Evolutionary conservation across 2,888 invertebrate species (phyloP), one percentile per base, ranked within the genome.

Genomic region (Lumbricus terrestris): DNA sequence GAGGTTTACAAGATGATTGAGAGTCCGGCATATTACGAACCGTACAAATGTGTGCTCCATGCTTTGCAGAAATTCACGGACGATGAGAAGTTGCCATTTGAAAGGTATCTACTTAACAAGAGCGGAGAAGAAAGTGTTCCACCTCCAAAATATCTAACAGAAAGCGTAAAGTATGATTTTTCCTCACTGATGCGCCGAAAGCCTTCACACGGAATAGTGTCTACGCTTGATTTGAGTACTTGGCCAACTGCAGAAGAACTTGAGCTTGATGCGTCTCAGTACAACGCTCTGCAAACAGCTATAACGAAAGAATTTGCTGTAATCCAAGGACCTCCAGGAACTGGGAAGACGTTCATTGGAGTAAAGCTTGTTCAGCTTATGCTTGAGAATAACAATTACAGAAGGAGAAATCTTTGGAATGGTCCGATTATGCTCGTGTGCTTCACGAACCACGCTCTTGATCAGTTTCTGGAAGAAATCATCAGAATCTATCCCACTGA

Each of bases 371-470:
- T 92, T 1, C 95, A 96, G 90, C 96, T 96, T 0, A 93, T 97
- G 40, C 94, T 97, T 0, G 94, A 95, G 90, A 97, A 97, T 93
- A 90, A 91, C 8, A 37, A 88, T n/a, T 35, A 88, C 33, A 23
- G 89, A 16, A 2, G 2, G 8, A 1, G 85, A 35, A 3, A 0
- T 23, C 85, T 85, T 34, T 92, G 92, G 92, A 82, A 38, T 33
- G 83, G 47, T 34, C 89, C 90, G 0, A 97, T 97, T 94, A 95
- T 97, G 20, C 95, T 98, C 0, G 96, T 98, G 35, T 97, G 97
- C 93, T 97, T 96, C 94, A 97, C 97, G 16, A 98, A 98, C 95
- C 97, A 97, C 94, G 97, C 97, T 13, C 95, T 98, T 85, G 98
- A 98, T 95, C 97, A 97, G 94, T 97, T 98, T 94, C 94, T 98